A percentile compares a stretch with the other conserved stretches of the same genome.
Conservation (phyloP, 2,113 vertebrate genomes). For the Petrocephalus microphthalmus region DNA sequence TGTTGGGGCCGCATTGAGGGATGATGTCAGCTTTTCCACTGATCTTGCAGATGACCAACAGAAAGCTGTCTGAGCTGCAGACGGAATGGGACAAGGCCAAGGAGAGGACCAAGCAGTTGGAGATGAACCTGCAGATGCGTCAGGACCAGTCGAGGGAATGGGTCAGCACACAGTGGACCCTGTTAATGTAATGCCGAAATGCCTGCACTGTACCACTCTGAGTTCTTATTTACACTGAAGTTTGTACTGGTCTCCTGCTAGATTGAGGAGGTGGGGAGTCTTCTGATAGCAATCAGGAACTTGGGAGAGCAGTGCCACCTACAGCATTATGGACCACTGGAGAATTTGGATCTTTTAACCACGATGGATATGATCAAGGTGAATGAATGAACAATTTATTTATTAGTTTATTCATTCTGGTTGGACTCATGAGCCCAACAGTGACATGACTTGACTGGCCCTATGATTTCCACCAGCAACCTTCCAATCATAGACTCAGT, state of each 20-base stretch:
- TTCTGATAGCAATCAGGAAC: constrained; percentile 52
- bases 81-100: constrained; percentile 46
- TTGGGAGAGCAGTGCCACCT: constrained; percentile 61
- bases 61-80: constrained; percentile 59
- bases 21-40: neutral
- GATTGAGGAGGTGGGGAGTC: constrained; percentile 48
- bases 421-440: neutral
- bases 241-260: constrained; percentile 28
- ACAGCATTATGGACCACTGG: constrained; percentile 36
- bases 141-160: constrained; percentile 51
- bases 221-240: neutral
- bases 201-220: neutral
- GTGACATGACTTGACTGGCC: neutral
- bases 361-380: constrained; percentile 67
- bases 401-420: neutral
- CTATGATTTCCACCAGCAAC: neutral
- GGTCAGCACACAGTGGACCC: constrained; percentile 39
- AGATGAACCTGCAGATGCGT: constrained; percentile 42
- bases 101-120: constrained; percentile 52
- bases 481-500: neutral
- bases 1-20: neutral
- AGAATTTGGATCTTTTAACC: constrained; percentile 40
- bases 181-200: neutral
- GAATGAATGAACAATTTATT: neutral
- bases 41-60: constrained; percentile 48